Evolutionary conservation across 23 tunicate genomes (phyloP), one percentile per base, ranked within the genome.

Genomic region (Styela clava): DNA sequence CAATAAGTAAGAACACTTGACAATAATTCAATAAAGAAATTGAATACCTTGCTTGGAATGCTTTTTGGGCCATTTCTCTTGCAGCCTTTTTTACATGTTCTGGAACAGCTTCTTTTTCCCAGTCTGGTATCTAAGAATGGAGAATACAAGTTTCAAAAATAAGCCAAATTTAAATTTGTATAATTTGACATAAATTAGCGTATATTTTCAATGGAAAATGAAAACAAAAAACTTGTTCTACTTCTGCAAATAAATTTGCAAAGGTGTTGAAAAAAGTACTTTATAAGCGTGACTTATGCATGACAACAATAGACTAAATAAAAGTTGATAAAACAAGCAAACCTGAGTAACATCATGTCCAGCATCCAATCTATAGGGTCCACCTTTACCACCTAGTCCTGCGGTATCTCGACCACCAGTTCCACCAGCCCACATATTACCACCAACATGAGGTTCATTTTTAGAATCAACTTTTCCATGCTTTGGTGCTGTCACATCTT

Each of bases 351-450:
- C 98, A 81, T 94, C 98, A 72, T 94, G 98, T 2, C 98, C 98
- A 25, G 86, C 74, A 68, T 94, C 98, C 62, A 94, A 81, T 52
- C 98, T 80, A 69, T 94, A 94, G 7, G 98, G 98, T 2, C 98
- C 98, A 32, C 98, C 98, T 88, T 94, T 94, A 24, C 98, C 98
- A 65, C 98, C 98, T 25, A 94, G 68, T 34, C 98, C 98, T 27
- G 98, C 98, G 2, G 98, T 88, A 78, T 88, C 92, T 29, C 94
- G 79, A 52, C 98, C 98, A 36, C 98, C 98, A 31, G 98, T 94
- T 1, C 98, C 98, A 2, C 98, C 98, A 28, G 98, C 98, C 98
- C 98, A 94, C 33, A 89, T 94, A 86, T 94, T 94, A 16, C 98
- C 98, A 7, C 98, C 98, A 33, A 94, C 94, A 63, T 94, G 98